phyloP scores from a whole-genome alignment of 2,113 vertebrate genomes.

The Eulemur rufifrons region DNA sequence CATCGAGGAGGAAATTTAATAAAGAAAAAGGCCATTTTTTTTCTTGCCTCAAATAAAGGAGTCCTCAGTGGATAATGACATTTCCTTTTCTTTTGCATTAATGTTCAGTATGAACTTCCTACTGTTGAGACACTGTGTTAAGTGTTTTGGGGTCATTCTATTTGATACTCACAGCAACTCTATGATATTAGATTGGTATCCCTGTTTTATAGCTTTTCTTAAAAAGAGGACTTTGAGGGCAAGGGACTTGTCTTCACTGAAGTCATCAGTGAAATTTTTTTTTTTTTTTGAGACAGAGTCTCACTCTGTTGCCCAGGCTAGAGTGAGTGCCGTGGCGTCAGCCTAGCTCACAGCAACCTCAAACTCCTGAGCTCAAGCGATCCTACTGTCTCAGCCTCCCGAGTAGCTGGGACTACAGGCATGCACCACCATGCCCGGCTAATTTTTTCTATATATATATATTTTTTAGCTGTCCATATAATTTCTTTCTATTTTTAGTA shows the following conservation, averaged over 20 bases:
- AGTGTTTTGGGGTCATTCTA: neutral
- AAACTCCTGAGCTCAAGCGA: too few relatives aligned
- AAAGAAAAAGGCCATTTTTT: neutral
- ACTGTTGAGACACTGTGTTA: neutral
- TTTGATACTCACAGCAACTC: neutral
- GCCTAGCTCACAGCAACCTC: too few relatives aligned
- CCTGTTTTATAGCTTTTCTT: neutral
- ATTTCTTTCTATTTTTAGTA: too few relatives aligned
- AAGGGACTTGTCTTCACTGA: neutral
- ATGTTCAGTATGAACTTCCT: neutral
- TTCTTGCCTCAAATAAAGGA: neutral
- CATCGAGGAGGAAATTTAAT: neutral
- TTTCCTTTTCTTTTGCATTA: neutral
- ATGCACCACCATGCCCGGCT: too few relatives aligned
- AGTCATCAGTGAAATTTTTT: neutral
- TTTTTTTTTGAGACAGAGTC: too few relatives aligned
- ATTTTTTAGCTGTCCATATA: too few relatives aligned
- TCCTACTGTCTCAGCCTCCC: too few relatives aligned
- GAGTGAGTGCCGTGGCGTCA: too few relatives aligned
- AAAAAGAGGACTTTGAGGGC: neutral
- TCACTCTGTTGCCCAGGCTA: too few relatives aligned
- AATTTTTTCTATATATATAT: too few relatives aligned
- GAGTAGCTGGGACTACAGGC: too few relatives aligned
- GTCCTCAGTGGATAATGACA: neutral
- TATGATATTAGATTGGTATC: neutral